These are phyloP conservation scores for Clarias platycephalus DNA, from an alignment of 2,797 vertebrate species.

Conservation along the genomic window DNA sequence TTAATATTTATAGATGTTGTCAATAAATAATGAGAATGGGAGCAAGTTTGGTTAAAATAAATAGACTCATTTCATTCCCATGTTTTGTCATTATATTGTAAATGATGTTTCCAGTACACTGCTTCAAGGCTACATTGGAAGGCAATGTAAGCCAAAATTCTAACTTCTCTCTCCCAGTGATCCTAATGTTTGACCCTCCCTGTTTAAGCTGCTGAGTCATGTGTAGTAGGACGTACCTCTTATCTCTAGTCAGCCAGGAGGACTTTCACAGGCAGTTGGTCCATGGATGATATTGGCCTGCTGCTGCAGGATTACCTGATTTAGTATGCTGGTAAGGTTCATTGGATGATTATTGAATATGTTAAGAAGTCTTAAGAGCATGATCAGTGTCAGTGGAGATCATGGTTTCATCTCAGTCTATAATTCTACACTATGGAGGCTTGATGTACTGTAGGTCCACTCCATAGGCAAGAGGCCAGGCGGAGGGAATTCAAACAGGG, in stretches of 20 bases:
- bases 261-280: conserved; percentile 73
- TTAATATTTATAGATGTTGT: conserved; percentile 73
- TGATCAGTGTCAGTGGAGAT: neutral
- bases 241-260: conserved; percentile 75
- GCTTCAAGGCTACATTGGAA: conserved; percentile 47
- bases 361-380: neutral
- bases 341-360: conserved; percentile 28
- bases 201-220: conserved; percentile 80
- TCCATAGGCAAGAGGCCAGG: conserved; percentile 52
- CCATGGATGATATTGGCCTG: conserved; percentile 58
- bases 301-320: conserved; percentile 38
- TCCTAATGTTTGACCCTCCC: conserved; percentile 61
- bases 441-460: neutral
- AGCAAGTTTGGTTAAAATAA: conserved; percentile 61
- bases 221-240: conserved; percentile 71
- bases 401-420: neutral
- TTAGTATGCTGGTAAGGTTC: conserved; percentile 59
- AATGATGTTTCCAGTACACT: conserved; percentile 56
- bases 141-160: conserved; percentile 37
- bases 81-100: conserved; percentile 61
- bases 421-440: neutral
- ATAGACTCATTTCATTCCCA: conserved; percentile 58
- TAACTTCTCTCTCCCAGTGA: conserved; percentile 59
- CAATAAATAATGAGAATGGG: conserved; percentile 72
- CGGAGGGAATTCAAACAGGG: conserved; percentile 60